Conservation (phyloP, 2,888 invertebrate genomes). For the Strigamia maritima region DNA sequence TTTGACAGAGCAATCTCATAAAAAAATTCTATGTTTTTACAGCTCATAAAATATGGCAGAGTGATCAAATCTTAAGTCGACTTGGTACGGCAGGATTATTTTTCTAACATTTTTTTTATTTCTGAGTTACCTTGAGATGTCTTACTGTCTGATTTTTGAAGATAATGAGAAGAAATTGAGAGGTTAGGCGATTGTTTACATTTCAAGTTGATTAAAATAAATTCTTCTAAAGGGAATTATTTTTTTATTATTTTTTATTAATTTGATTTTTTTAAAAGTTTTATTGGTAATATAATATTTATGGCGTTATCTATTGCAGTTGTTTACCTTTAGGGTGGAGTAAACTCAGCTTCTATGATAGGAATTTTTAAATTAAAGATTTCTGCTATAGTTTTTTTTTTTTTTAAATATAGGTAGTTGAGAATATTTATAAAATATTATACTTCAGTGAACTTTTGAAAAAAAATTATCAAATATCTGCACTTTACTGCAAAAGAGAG, state of each 20-base stretch:
- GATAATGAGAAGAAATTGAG: background rate
- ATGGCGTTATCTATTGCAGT: background rate
- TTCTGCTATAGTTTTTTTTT: background rate
- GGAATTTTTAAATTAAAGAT: background rate
- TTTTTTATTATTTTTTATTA: background rate
- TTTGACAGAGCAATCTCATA: background rate
- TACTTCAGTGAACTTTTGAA: too few relatives aligned
- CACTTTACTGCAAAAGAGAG: too few relatives aligned
- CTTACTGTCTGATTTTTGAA: background rate
- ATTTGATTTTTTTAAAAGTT: background rate
- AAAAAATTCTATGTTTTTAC: background rate
- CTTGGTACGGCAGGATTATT: background rate
- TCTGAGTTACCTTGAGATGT: background rate
- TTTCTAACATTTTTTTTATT: background rate
- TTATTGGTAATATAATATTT: background rate
- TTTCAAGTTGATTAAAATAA: background rate
- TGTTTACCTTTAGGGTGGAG: background rate
- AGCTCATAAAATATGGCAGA: background rate
- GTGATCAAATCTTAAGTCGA: background rate
- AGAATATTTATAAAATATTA: too few relatives aligned
- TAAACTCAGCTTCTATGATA: background rate
- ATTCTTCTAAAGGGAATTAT: background rate
- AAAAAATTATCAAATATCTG: too few relatives aligned
- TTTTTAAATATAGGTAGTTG: too few relatives aligned
- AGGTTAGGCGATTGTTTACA: background rate